Percentiles rank a stretch among this genome's conserved stretches.
These are phyloP conservation scores for Cladopsammia gracilis DNA, from an alignment of 64 coral and sea anemone species.

Conservation along the genomic window DNA sequence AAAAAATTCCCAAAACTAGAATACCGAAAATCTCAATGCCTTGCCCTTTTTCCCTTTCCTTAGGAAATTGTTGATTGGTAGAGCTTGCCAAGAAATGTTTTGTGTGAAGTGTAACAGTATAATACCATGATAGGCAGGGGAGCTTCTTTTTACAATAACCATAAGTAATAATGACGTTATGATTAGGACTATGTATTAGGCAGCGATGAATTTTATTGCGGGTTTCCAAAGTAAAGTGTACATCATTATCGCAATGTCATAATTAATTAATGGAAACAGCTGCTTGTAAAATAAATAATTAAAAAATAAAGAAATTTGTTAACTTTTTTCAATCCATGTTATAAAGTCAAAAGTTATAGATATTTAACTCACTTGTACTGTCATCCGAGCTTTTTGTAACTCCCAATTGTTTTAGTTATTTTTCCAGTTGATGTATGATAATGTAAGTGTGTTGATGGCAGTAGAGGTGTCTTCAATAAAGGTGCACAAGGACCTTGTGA, in stretches of 20 bases:
- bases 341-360: not conserved
- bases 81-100: too few relatives aligned
- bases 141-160: not conserved
- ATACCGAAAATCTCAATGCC: too few relatives aligned
- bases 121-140: not conserved
- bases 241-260: conserved; percentile 1
- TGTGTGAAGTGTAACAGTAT: too few relatives aligned
- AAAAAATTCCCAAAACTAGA: too few relatives aligned
- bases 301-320: conserved; percentile 22
- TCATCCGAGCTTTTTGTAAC: not conserved
- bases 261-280: conserved; percentile 40
- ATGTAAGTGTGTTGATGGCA: too few relatives aligned
- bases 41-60: too few relatives aligned
- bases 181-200: not conserved
- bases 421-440: too few relatives aligned
- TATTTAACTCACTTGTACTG: not conserved
- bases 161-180: not conserved
- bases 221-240: conserved; percentile 39
- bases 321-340: not conserved
- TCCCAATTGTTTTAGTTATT: too few relatives aligned
- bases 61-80: too few relatives aligned
- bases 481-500: too few relatives aligned
- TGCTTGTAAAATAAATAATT: conserved; percentile 5
- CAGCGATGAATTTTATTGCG: conserved; percentile 1
- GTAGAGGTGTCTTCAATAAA: too few relatives aligned